A percentile compares a stretch with the other conserved stretches of the same genome.
Evolutionary conservation across 2,888 invertebrate genomes (phyloP).

Genomic region (Eristalis intricaria): DNA sequence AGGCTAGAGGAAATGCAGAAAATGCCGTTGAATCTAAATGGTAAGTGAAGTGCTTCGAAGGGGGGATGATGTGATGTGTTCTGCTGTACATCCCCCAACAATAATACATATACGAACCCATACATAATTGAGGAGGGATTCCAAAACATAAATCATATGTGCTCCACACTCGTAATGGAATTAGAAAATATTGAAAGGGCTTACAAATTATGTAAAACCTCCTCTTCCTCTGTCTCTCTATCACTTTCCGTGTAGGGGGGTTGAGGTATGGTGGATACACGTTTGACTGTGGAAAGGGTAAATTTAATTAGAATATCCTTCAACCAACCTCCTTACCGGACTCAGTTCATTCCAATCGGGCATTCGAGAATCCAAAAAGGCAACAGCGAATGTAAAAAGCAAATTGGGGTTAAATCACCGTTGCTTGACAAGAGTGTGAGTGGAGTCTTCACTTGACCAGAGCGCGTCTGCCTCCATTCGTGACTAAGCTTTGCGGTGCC

Average conservation of each 20-base stretch:
- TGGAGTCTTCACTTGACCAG: not conserved
- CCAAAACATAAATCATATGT: not conserved
- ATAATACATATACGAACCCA: not conserved
- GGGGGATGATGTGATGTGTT: not conserved
- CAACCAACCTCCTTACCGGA: conserved; percentile 39
- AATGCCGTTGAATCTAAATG: not conserved
- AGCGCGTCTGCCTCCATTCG: not conserved
- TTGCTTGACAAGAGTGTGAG: conserved; percentile 7
- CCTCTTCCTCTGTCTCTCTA: not conserved
- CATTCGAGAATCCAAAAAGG: not conserved
- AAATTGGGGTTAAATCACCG: conserved; percentile 70
- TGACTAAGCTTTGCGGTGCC: not conserved
- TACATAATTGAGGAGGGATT: not conserved
- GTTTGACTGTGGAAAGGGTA: not conserved
- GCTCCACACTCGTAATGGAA: not conserved
- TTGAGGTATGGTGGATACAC: not conserved
- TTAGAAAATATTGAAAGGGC: not conserved
- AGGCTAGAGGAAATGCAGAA: not conserved
- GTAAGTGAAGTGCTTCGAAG: not conserved
- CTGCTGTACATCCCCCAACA: not conserved
- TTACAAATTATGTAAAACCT: not conserved
- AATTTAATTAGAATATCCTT: conserved; percentile 71
- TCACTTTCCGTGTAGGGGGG: not conserved
- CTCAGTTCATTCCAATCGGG: not conserved
- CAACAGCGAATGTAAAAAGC: not conserved